Conservation (phyloP, 2,797 vertebrate species). For the Calcarius lapponicus region DNA sequence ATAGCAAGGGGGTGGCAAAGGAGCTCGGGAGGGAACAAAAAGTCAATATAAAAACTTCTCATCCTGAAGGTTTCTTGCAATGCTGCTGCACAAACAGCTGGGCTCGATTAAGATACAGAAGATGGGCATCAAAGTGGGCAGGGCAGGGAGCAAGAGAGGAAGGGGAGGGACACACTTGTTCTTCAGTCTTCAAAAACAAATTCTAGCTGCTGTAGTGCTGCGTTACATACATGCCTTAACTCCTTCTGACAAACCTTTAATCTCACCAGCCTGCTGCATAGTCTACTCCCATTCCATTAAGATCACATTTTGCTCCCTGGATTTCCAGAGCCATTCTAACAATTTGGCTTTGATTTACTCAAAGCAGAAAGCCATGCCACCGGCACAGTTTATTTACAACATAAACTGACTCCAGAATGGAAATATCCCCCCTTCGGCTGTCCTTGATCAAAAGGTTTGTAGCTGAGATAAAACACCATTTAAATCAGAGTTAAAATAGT, state of each 20-base stretch:
- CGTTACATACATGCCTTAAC: neutral
- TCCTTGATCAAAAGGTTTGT: slow-evolving; percentile 10
- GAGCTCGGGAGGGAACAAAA: neutral
- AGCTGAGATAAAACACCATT: neutral
- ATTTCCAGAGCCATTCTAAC: neutral
- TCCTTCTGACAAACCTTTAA: neutral
- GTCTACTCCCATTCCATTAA: neutral
- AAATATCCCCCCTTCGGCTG: neutral
- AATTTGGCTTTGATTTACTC: neutral
- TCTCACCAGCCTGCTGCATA: neutral
- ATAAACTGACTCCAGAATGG: neutral
- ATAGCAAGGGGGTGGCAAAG: neutral
- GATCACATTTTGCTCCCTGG: neutral
- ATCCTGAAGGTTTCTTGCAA: neutral
- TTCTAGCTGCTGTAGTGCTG: neutral
- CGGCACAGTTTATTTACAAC: neutral
- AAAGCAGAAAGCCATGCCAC: neutral
- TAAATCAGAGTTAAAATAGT: slow-evolving; percentile 20
- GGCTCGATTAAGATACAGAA: neutral
- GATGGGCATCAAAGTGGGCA: neutral
- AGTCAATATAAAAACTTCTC: neutral
- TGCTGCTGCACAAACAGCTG: neutral
- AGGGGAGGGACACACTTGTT: neutral
- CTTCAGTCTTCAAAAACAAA: neutral
- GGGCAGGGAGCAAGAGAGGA: neutral